Evolutionary conservation across 2,797 vertebrate species (phyloP).

Genomic region (Pseudochirops corinnae): DNA sequence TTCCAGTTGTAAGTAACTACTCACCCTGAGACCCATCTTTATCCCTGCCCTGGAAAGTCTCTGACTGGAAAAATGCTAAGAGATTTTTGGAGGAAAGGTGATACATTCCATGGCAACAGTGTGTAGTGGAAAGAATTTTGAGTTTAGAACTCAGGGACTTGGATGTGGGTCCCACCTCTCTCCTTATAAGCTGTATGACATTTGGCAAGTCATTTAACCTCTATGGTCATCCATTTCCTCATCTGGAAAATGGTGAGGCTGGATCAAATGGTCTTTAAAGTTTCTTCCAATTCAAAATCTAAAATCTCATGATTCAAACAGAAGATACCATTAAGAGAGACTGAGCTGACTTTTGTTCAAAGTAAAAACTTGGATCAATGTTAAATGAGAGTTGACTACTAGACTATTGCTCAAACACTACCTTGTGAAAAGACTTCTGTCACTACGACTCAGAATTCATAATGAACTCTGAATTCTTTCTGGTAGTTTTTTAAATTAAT

Average conservation of each 20-base stretch:
- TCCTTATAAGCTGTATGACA: background rate
- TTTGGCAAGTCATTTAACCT: background rate
- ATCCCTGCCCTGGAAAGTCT: background rate
- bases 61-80: conserved; percentile 8
- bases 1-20: background rate
- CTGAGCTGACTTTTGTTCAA: background rate
- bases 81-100: background rate
- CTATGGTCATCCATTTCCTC: background rate
- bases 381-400: background rate
- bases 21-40: background rate
- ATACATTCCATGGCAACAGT: background rate
- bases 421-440: background rate
- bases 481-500: conserved; percentile 25
- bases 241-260: background rate
- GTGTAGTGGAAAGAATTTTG: background rate
- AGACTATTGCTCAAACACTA: background rate
- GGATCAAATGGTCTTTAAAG: background rate
- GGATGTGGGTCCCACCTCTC: background rate
- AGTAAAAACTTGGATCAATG: background rate
- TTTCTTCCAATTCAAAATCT: background rate
- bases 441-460: conserved; percentile 16
- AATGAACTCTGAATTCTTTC: conserved; percentile 17
- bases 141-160: background rate
- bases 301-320: background rate
- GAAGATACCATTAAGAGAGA: background rate